A percentile compares a stretch with the other conserved stretches of the same genome.
phyloP scores from a whole-genome alignment of 2,888 invertebrate species.

The Petrolisthes cinctipes region DNA sequence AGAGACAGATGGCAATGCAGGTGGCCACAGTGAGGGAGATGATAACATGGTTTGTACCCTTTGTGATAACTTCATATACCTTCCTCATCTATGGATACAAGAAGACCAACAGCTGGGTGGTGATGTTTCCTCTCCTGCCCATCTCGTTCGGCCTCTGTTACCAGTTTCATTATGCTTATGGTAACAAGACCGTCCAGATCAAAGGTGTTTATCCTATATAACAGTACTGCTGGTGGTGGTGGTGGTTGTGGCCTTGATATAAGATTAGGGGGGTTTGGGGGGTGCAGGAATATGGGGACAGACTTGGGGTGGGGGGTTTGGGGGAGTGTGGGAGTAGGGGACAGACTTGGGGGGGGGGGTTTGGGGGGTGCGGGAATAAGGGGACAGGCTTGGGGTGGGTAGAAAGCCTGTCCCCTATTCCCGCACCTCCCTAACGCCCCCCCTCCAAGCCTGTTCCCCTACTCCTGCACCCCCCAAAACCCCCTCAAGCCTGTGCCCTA shows the following conservation, averaged over 20 bases:
- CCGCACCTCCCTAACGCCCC: no score
- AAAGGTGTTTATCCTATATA: slow-evolving; percentile 20
- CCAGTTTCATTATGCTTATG: slow-evolving; percentile 39
- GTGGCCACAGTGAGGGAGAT: slow-evolving; percentile 35
- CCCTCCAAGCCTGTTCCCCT: no score
- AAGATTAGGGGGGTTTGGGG: no score
- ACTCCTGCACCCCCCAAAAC: no score
- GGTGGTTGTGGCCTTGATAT: not conserved
- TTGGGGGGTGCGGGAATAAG: no score
- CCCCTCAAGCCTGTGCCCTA: no score
- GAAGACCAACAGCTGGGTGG: slow-evolving; percentile 44
- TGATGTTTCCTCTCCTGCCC: slow-evolving; percentile 46
- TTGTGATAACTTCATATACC: slow-evolving; percentile 29
- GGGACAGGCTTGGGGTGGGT: no score
- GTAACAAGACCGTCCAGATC: slow-evolving; percentile 32
- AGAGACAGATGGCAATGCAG: slow-evolving; percentile 45
- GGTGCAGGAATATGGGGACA: no score
- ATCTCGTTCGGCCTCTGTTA: slow-evolving; percentile 37
- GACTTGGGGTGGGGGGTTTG: no score
- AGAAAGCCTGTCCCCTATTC: no score
- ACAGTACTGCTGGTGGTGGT: not conserved
- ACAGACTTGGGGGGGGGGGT: no score
- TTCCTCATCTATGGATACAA: slow-evolving; percentile 33
- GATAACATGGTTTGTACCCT: slow-evolving; percentile 40
- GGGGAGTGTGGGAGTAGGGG: no score